These are phyloP conservation scores for Bujurquina vittata DNA, from an alignment of 2,113 vertebrate genomes.

Conservation along the genomic window DNA sequence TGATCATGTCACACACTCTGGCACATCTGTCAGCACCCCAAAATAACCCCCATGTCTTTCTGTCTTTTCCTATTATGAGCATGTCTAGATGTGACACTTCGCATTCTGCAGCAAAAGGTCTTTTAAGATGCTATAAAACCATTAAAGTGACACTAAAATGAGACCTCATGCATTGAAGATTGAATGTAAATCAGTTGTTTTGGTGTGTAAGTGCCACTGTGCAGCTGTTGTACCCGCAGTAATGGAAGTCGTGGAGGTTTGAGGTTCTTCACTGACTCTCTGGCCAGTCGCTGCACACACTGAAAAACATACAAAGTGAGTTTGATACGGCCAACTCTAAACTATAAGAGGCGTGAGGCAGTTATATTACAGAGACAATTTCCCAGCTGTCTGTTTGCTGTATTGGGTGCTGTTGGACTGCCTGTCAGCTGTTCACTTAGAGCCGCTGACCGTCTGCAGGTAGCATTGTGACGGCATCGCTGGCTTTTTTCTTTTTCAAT, in stretches of 20 bases:
- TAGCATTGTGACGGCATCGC: not conserved
- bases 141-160: constrained; percentile 2
- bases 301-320: constrained; percentile 14
- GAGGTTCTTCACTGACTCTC: not conserved
- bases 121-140: not conserved
- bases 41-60: constrained; percentile 33
- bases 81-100: not conserved
- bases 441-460: not conserved
- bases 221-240: not conserved
- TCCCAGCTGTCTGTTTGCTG: constrained; percentile 63
- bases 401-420: constrained; percentile 14
- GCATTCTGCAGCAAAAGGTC: not conserved
- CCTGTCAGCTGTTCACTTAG: constrained; percentile 58
- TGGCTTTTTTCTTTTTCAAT: not conserved
- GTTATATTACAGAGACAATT: constrained; percentile 51
- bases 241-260: not conserved
- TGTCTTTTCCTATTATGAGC: not conserved
- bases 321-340: constrained; percentile 41
- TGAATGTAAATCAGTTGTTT: not conserved
- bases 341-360: constrained; percentile 47
- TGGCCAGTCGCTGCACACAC: not conserved
- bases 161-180: not conserved
- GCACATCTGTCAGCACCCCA: constrained; percentile 15
- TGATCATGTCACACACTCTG: constrained; percentile 23
- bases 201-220: not conserved